Evolutionary conservation across 2,113 vertebrate species (phyloP).

Genomic region (Mungos mungo): DNA sequence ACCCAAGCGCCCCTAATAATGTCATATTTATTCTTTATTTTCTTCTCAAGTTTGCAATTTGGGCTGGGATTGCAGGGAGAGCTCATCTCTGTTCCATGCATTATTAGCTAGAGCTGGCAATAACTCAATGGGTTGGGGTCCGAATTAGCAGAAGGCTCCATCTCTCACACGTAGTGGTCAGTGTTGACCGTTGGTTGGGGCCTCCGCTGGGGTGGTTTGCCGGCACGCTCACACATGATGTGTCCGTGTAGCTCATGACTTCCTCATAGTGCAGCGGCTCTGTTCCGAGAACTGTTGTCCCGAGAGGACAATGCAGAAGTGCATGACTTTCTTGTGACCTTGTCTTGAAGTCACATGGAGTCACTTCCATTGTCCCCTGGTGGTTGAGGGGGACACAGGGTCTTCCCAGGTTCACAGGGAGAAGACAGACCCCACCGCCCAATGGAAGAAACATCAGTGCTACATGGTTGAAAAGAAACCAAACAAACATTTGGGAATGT

Average conservation of each 20-base stretch:
- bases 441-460: neutral
- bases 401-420: neutral
- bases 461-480: neutral
- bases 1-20: neutral
- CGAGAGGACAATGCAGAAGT: neutral
- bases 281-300: neutral
- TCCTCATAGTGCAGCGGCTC: neutral
- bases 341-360: neutral
- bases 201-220: neutral
- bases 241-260: neutral
- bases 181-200: neutral
- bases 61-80: neutral
- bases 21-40: neutral
- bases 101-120: neutral
- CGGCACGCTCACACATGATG: rapidly evolving
- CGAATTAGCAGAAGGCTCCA: neutral
- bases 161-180: too few species aligned
- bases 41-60: neutral
- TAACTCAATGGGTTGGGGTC: neutral
- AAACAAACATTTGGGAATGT: too few species aligned
- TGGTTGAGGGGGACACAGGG: neutral
- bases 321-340: neutral
- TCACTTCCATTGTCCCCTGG: neutral
- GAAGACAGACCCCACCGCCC: neutral
- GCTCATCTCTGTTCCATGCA: neutral